Evolutionary conservation across 23 tunicate species (phyloP), one percentile per base, ranked within the genome.

Genomic region (Corella eumyota): DNA sequence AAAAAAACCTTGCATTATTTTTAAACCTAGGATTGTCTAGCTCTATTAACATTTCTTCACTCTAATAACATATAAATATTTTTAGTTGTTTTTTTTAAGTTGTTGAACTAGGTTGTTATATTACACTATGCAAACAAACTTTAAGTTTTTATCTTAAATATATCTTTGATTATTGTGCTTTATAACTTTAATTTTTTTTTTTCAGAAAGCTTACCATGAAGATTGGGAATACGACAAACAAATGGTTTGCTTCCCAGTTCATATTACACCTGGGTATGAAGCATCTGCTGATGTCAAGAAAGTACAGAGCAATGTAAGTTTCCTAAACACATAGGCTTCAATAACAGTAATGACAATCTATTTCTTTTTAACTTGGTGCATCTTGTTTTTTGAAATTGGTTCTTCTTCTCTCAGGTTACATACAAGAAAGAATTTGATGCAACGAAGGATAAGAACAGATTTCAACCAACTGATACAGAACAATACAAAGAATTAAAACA

Each of bases 261-360:
- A 84, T 37, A 72, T 84, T 25, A 84, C 85, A 24, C 94, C 94
- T 19, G 85, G 78, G 13, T 84, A 84, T 29, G 94, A 84, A 62
- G 72, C 65, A 21, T 9, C 47, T 33, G 75, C 70, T 25, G 79
- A 80, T 36, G 74, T 77, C 47, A 59, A 73, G 21, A 72, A 84
- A 72, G 57, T 84, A 4, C 79, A 84, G 47, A 65, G 72, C 50
- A 78, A 77, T 55, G 83, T 78, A 34, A 63, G 87, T 69, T 25
- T 36, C 32, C 4, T 6, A 15, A 57, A 23, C 30, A 28, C 28
- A 26, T 25, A 26, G 28, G 34, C 34, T 57, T 22, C 62, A 2
- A 28, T n/a, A n/a, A n/a, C n/a, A n/a, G n/a, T n/a, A n/a, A n/a
- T n/a, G n/a, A n/a, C n/a, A n/a, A n/a, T n/a, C n/a, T n/a, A n/a